Percentiles rank a stretch among this genome's conserved stretches.
phyloP scores from a whole-genome alignment of 2,797 vertebrate genomes.

The Tragopan temminckii region DNA sequence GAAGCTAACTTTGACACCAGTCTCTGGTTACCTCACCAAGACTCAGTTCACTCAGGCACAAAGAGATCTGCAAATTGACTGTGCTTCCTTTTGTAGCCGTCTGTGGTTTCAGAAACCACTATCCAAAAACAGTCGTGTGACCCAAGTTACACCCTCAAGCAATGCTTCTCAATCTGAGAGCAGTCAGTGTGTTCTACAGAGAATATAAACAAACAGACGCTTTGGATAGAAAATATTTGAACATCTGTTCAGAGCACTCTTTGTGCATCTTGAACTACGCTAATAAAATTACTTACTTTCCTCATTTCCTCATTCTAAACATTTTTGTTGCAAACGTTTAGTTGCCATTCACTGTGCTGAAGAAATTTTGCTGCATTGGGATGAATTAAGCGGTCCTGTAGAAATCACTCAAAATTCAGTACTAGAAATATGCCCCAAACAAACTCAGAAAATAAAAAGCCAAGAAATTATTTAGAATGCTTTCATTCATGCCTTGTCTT shows the following conservation, averaged over 20 bases:
- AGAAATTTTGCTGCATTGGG: not conserved
- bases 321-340: not conserved
- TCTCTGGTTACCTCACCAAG: not conserved
- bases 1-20: not conserved
- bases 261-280: not conserved
- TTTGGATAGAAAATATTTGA: conserved; percentile 1
- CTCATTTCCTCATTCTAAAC: not conserved
- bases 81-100: not conserved
- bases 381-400: not conserved
- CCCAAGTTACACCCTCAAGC: not conserved
- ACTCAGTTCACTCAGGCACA: not conserved
- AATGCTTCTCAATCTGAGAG: not conserved
- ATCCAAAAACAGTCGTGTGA: not conserved
- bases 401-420: not conserved
- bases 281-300: not conserved
- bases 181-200: not conserved
- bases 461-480: not conserved
- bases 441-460: not conserved
- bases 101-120: not conserved
- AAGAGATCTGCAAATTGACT: not conserved
- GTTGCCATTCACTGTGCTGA: not conserved
- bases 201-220: not conserved
- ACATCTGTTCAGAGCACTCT: not conserved
- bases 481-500: not conserved
- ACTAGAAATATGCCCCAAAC: not conserved